These are phyloP conservation scores for Brenthis hecate DNA, from an alignment of 2,888 invertebrate species.

Conservation along the genomic window DNA sequence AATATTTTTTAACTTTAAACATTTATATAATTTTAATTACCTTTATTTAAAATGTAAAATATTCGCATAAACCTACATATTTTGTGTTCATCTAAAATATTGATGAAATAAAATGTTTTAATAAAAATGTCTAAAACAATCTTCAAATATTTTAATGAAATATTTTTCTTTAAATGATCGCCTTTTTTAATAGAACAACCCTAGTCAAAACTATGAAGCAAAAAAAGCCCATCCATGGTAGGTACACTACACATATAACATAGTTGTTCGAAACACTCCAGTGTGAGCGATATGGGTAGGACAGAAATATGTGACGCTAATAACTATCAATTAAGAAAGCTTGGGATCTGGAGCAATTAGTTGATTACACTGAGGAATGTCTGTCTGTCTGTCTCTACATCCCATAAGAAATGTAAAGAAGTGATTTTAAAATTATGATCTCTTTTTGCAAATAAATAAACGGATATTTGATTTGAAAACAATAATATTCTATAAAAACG, in stretches of 20 bases:
- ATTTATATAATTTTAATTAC: no score
- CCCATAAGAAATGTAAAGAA: slow-evolving; percentile 45
- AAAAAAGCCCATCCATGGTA: not conserved
- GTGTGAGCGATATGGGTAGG: slow-evolving; percentile 49
- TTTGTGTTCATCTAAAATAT: no score
- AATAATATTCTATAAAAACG: not conserved
- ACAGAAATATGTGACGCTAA: slow-evolving; percentile 76
- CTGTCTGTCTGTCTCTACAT: slow-evolving; percentile 35
- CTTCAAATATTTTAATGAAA: no score
- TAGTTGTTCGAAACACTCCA: slow-evolving; percentile 22
- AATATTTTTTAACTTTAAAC: no score
- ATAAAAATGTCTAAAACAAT: no score
- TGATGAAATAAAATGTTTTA: no score
- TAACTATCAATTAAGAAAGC: slow-evolving; percentile 77
- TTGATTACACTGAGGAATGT: slow-evolving; percentile 52
- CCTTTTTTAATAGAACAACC: not conserved
- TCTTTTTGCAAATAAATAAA: not conserved
- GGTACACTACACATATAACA: not conserved
- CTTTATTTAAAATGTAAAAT: no score
- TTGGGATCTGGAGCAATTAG: slow-evolving; percentile 60
- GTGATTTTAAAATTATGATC: not conserved
- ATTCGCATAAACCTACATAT: no score
- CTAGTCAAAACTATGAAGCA: not conserved
- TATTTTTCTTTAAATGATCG: no score
- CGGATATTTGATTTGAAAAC: not conserved